Evolutionary conservation across 2,113 vertebrate species (phyloP).

Genomic region (Stegastes partitus): DNA sequence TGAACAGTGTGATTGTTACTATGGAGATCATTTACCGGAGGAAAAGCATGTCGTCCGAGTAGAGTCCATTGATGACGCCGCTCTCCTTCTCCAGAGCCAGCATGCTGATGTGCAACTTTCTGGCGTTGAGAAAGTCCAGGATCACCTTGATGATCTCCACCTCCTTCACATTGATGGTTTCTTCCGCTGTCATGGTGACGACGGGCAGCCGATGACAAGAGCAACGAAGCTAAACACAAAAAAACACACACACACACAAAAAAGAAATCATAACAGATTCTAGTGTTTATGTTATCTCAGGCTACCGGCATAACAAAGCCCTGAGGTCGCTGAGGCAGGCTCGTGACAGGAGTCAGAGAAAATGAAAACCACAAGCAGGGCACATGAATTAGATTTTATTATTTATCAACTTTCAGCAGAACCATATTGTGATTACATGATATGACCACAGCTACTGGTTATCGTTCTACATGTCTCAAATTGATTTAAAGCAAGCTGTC

Average conservation of each 20-base stretch:
- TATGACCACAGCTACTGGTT: no score
- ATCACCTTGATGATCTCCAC: constrained; percentile 98
- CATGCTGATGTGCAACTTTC: constrained; percentile 98
- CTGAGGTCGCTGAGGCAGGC: neutral
- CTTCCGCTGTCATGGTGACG: constrained; percentile 96
- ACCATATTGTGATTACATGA: no score
- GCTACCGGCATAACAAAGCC: neutral
- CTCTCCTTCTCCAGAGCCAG: constrained; percentile 98
- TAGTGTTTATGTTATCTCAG: neutral
- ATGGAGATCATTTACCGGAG: constrained; percentile 86
- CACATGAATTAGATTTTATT: no score
- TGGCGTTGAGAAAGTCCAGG: constrained; percentile 96
- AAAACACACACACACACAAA: neutral
- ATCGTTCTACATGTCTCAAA: no score
- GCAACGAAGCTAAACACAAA: neutral
- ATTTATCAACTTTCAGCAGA: no score
- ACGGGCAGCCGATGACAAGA: constrained; percentile 52
- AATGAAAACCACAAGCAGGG: no score
- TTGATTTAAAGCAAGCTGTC: no score
- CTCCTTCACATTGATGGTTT: constrained; percentile 98
- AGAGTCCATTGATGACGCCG: constrained; percentile 97
- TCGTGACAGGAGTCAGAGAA: neutral
- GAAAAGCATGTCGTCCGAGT: constrained; percentile 99
- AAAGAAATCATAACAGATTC: neutral
- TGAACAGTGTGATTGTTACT: neutral